Evolutionary conservation across 1,140 invertebrate species (phyloP).

Genomic region (Drosophila ogumai): DNA sequence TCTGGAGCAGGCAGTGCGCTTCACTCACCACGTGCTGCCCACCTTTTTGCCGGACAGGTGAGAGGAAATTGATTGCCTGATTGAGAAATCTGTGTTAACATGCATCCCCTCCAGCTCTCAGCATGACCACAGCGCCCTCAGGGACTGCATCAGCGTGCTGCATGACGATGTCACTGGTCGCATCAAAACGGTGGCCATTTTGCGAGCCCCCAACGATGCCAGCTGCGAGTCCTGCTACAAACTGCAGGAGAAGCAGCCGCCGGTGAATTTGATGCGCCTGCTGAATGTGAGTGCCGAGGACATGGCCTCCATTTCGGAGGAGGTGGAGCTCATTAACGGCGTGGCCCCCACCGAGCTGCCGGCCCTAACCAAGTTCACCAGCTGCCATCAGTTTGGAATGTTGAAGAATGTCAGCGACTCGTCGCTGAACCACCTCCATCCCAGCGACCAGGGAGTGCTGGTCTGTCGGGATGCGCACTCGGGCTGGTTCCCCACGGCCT

Average conservation of each 20-base stretch:
- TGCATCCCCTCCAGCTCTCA: constrained; percentile 7
- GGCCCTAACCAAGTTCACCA: constrained; percentile 68
- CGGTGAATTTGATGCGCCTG: constrained; percentile 58
- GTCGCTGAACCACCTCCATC: constrained; percentile 13
- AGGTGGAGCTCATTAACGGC: constrained; percentile 63
- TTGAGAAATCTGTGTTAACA: neutral
- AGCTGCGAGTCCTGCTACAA: constrained; percentile 67
- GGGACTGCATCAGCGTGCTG: constrained; percentile 73
- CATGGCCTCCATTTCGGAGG: constrained; percentile 73
- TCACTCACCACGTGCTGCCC: constrained; percentile 88
- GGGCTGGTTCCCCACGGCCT: constrained; percentile 76
- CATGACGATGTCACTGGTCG: constrained; percentile 73
- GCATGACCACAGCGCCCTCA: constrained; percentile 7
- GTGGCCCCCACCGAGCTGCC: constrained; percentile 37
- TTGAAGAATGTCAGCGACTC: constrained; percentile 42
- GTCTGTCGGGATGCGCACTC: constrained; percentile 65
- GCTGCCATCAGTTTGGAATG: constrained; percentile 76
- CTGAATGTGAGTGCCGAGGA: constrained; percentile 73
- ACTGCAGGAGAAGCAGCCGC: constrained; percentile 64
- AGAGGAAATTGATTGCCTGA: neutral
- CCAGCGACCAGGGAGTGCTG: constrained; percentile 78
- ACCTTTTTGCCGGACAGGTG: constrained; percentile 82
- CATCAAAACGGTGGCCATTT: constrained; percentile 67
- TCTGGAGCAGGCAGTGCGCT: constrained; percentile 86
- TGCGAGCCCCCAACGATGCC: constrained; percentile 20